Conservation (phyloP, 2,797 vertebrate genomes). For the Aulostomus chinensis region DNA sequence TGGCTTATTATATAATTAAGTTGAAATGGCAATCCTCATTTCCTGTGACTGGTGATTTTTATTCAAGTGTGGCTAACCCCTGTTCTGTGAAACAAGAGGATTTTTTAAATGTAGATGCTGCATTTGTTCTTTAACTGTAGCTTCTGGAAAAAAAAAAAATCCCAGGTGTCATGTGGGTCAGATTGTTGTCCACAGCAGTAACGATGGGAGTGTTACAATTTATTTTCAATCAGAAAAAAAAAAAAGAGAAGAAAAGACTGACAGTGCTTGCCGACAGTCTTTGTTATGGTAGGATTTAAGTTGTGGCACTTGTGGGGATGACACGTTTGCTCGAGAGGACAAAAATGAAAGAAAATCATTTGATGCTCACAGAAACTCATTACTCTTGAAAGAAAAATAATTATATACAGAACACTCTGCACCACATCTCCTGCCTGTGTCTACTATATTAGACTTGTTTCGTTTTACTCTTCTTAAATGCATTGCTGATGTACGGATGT, state of each 20-base stretch:
- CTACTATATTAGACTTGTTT: no score
- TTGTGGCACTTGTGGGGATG: no score
- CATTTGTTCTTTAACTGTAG: constrained; percentile 57
- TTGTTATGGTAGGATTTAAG: neutral
- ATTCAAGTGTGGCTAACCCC: constrained; percentile 52
- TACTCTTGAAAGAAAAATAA: no score
- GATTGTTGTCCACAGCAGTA: constrained; percentile 40
- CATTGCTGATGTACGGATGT: constrained; percentile 6
- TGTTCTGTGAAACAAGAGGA: constrained; percentile 32
- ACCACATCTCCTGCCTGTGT: no score
- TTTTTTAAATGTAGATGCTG: constrained; percentile 53
- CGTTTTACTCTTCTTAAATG: constrained; percentile 2
- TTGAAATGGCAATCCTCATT: constrained; percentile 78
- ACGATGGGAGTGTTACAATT: constrained; percentile 16
- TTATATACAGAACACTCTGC: constrained; percentile 8
- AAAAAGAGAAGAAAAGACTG: no score
- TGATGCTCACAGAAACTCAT: no score
- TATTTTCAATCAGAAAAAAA: neutral
- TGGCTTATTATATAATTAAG: constrained; percentile 77
- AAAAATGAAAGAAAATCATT: constrained; percentile 5
- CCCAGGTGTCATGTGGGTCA: constrained; percentile 43
- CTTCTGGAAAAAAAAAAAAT: constrained; percentile 71
- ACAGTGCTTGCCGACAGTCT: no score
- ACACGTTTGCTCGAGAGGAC: no score
- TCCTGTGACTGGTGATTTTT: constrained; percentile 72